A percentile compares a stretch with the other conserved stretches of the same genome.
Conservation (phyloP, 2,888 invertebrate genomes). For the Mactromeris polynyma region DNA sequence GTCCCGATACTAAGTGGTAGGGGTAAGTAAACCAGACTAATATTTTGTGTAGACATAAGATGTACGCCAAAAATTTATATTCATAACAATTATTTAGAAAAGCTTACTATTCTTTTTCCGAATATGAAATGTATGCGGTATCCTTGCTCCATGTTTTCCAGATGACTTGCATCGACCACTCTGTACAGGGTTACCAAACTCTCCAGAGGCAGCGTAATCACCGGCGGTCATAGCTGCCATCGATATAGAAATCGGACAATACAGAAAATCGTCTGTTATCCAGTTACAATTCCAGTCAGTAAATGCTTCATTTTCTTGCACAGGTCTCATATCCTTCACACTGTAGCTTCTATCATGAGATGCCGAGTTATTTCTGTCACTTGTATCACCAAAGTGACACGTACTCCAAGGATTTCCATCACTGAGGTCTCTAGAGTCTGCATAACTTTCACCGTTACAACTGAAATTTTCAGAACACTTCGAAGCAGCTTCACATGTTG, state of each 20-base stretch:
- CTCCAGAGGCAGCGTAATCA: background rate
- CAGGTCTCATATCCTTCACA: background rate
- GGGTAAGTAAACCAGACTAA: no score
- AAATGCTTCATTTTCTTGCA: background rate
- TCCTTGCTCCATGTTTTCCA: background rate
- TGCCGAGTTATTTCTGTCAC: background rate
- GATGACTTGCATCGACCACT: background rate
- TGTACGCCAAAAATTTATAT: no score
- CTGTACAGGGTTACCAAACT: background rate
- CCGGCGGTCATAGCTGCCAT: background rate
- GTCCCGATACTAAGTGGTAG: no score
- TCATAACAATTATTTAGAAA: background rate
- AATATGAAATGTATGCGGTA: background rate
- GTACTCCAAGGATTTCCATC: background rate
- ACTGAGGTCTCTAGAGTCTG: background rate
- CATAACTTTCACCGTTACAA: background rate
- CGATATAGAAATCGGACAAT: background rate
- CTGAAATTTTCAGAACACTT: background rate
- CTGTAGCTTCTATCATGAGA: background rate
- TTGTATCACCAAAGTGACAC: background rate
- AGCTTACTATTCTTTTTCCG: background rate
- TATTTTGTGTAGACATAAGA: no score
- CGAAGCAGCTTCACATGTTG: background rate
- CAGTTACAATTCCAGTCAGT: background rate
- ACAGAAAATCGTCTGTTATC: background rate